Evolutionary conservation across 2,797 vertebrate species (phyloP).

Genomic region (Acipenser transmontanus): DNA sequence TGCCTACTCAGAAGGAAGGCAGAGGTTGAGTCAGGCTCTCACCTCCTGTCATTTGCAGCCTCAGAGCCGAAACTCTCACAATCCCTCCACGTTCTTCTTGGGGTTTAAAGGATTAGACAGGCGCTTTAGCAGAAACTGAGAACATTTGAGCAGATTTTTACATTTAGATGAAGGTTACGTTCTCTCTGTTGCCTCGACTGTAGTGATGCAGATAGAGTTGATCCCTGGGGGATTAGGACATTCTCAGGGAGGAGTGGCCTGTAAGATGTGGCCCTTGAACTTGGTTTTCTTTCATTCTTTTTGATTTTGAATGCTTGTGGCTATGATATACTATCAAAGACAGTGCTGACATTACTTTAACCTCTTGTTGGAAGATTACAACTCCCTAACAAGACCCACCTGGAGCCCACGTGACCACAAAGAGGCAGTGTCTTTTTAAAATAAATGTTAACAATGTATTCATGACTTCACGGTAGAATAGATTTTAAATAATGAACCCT

Average conservation of each 20-base stretch:
- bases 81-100: constrained; percentile 11
- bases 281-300: too few species aligned
- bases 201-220: constrained; percentile 12
- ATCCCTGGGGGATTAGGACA: constrained; percentile 11
- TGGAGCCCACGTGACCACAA: too few species aligned
- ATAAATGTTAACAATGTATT: too few species aligned
- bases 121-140: constrained; percentile 18
- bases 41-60: constrained; percentile 18
- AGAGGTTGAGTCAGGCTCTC: neutral
- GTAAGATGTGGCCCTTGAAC: neutral
- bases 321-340: too few species aligned
- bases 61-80: constrained; percentile 11
- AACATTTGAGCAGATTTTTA: constrained; percentile 21
- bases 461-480: too few species aligned
- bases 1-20: too few species aligned
- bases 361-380: too few species aligned
- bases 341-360: too few species aligned
- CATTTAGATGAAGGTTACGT: constrained; percentile 24
- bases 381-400: too few species aligned
- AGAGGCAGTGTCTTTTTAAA: too few species aligned
- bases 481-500: too few species aligned
- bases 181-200: constrained; percentile 8
- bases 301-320: too few species aligned
- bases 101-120: constrained; percentile 26
- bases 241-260: neutral